A percentile compares a stretch with the other conserved stretches of the same genome.
Evolutionary conservation across 2,797 vertebrate genomes (phyloP).

Genomic region (Silurus aristotelis): DNA sequence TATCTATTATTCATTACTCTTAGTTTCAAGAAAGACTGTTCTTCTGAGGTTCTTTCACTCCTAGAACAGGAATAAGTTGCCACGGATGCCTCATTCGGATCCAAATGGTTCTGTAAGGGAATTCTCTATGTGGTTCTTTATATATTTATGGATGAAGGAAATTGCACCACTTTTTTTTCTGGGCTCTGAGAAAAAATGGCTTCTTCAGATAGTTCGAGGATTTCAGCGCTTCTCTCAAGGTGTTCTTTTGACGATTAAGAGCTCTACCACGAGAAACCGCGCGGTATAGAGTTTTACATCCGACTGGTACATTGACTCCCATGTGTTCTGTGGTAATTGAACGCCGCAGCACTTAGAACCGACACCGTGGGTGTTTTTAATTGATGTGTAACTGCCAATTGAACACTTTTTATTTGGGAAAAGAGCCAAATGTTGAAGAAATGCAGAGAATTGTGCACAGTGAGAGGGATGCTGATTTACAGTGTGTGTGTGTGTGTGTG

Average conservation of each 20-base stretch:
- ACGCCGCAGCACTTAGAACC: not conserved
- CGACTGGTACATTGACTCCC: not conserved
- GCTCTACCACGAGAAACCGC: not conserved
- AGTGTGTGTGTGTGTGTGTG: not conserved
- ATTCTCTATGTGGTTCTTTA: not conserved
- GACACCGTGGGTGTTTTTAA: not conserved
- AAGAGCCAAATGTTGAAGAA: not conserved
- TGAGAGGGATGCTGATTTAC: not conserved
- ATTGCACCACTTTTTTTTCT: too few species aligned
- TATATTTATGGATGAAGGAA: not conserved
- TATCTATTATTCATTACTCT: not conserved
- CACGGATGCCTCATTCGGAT: not conserved
- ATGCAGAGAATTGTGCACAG: too few species aligned
- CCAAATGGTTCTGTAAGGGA: not conserved
- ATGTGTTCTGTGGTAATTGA: not conserved
- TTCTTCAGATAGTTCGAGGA: too few species aligned
- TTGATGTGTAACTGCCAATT: constrained; percentile 2
- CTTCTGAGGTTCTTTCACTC: not conserved
- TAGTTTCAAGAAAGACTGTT: not conserved
- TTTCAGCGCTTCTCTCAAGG: too few species aligned
- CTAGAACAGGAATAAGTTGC: not conserved
- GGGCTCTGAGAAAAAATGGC: not conserved
- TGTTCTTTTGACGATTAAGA: not conserved
- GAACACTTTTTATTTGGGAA: not conserved
- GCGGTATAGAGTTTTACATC: not conserved